A percentile compares a stretch with the other conserved stretches of the same genome.
These are phyloP conservation scores for Druon quercuslanigerum DNA, from an alignment of 1,140 invertebrate species.

Conservation along the genomic window DNA sequence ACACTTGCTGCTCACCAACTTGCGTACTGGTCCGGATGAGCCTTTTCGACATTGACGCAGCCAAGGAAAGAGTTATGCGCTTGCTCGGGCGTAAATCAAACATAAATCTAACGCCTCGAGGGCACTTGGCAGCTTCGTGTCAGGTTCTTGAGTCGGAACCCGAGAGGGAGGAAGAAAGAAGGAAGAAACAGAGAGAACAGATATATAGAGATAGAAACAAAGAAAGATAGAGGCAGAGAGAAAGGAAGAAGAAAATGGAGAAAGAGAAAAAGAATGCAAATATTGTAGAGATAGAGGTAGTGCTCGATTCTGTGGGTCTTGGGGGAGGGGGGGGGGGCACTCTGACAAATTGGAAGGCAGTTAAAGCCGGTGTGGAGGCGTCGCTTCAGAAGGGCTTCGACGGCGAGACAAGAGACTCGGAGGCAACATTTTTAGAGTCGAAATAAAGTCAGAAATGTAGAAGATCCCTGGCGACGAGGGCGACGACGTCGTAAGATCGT, in stretches of 20 bases:
- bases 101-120: conserved; percentile 30
- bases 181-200: neutral
- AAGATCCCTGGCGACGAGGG: conserved; percentile 44
- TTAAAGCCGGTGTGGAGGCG: conserved; percentile 43
- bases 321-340: conserved; percentile 3
- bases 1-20: conserved; percentile 9
- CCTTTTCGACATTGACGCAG: conserved; percentile 30
- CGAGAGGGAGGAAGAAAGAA: conserved; percentile 12
- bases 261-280: neutral
- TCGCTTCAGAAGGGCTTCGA: conserved; percentile 52
- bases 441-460: conserved; percentile 57
- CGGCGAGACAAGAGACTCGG: conserved; percentile 39
- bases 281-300: neutral
- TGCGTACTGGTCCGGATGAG: neutral
- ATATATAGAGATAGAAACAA: conserved; percentile 22
- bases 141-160: conserved; percentile 18
- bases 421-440: conserved; percentile 50
- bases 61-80: conserved; percentile 30
- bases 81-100: conserved; percentile 30
- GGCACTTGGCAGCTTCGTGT: conserved; percentile 31
- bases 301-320: neutral
- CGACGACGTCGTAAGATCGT: conserved; percentile 52
- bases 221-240: neutral
- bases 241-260: neutral
- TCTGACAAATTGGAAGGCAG: conserved; percentile 56